Percentiles rank a stretch among this genome's conserved stretches.
Conservation (phyloP, 2,113 vertebrate species). For the Vidua chalybeata region DNA sequence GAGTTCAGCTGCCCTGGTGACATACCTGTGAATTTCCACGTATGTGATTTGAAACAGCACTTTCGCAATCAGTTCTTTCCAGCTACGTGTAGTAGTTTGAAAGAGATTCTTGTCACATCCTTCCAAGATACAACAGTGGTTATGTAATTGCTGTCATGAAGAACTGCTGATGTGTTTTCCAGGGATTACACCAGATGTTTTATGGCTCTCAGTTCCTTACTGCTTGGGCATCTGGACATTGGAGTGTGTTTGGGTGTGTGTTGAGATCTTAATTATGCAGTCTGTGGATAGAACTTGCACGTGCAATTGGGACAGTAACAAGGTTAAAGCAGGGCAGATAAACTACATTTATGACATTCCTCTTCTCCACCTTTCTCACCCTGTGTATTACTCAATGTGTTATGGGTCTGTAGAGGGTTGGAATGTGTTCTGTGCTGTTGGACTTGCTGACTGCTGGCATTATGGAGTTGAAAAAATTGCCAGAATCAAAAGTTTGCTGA, state of each 20-base stretch:
- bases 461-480: background rate
- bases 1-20: background rate
- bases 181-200: background rate
- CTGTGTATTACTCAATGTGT: background rate
- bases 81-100: background rate
- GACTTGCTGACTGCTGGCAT: background rate
- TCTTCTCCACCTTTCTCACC: background rate
- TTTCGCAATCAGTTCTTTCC: background rate
- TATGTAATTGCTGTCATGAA: background rate
- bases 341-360: background rate
- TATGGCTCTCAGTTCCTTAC: background rate
- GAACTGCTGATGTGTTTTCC: background rate
- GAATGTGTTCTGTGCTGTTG: background rate
- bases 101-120: background rate
- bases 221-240: background rate
- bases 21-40: background rate
- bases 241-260: rapidly evolving
- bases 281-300: background rate
- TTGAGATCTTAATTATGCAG: background rate
- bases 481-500: background rate
- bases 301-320: background rate
- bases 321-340: background rate
- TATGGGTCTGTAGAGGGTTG: background rate
- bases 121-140: background rate
- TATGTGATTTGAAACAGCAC: background rate